phyloP scores from a whole-genome alignment of 2,113 vertebrate species.

The Paratilapia polleni region DNA sequence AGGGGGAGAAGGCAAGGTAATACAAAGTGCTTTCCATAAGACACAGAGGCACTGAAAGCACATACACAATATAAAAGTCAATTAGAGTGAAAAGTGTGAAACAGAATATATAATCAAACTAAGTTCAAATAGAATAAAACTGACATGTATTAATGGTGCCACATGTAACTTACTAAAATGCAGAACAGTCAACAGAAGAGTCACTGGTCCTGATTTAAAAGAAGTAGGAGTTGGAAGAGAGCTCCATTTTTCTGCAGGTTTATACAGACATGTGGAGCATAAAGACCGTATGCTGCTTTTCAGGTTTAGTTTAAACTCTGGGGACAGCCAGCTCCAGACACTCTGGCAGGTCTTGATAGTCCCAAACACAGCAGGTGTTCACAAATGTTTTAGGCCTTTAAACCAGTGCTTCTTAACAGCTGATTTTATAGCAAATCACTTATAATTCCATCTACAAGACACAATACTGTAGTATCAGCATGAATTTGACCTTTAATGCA shows the following conservation, averaged over 20 bases:
- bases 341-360: not conserved
- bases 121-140: not conserved
- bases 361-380: not conserved
- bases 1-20: not conserved
- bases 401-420: no score
- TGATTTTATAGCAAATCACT: no score
- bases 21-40: not conserved
- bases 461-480: no score
- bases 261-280: no score
- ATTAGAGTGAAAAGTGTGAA: not conserved
- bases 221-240: no score
- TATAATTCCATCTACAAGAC: no score
- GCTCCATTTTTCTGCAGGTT: no score
- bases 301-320: not conserved
- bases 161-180: not conserved
- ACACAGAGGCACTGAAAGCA: not conserved
- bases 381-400: no score
- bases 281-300: not conserved
- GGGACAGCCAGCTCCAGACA: not conserved
- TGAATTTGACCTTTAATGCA: no score
- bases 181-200: not conserved
- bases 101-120: not conserved
- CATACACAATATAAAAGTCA: no score
- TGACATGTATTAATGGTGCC: not conserved
- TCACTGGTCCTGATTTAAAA: no score